These are phyloP conservation scores for Crocallis elinguaria DNA, from an alignment of 2,888 invertebrate genomes.

Conservation along the genomic window DNA sequence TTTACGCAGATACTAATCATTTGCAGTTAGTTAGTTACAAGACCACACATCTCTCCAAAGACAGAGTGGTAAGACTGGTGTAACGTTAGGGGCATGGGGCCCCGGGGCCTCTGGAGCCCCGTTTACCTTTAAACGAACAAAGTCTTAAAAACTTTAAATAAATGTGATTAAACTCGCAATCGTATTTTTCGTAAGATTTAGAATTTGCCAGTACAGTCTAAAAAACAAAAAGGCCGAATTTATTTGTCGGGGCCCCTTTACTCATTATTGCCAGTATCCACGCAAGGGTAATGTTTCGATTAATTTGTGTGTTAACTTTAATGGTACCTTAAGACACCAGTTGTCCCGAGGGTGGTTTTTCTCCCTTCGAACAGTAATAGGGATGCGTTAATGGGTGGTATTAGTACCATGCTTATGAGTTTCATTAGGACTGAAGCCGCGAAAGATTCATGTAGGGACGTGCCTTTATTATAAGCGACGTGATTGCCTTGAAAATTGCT, in stretches of 20 bases:
- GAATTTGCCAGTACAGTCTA: too few relatives aligned
- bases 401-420: constrained; percentile 79
- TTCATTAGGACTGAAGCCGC: constrained; percentile 76
- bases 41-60: constrained; percentile 20
- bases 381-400: constrained; percentile 75
- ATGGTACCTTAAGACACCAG: constrained; percentile 62
- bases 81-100: background rate
- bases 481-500: constrained; percentile 77
- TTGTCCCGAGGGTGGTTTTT: constrained; percentile 64
- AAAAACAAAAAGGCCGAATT: background rate
- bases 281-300: constrained; percentile 52
- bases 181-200: too few relatives aligned
- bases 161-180: too few relatives aligned
- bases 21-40: constrained; percentile 37
- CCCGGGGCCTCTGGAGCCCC: too few relatives aligned
- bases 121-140: too few relatives aligned
- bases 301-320: constrained; percentile 73
- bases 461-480: constrained; percentile 77
- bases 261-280: constrained; percentile 30
- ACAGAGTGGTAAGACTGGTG: background rate
- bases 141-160: too few relatives aligned
- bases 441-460: constrained; percentile 78
- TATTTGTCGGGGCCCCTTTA: background rate
- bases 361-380: constrained; percentile 69
- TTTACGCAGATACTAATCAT: constrained; percentile 16